Evolutionary conservation across 2,797 vertebrate genomes (phyloP).

Genomic region (Danio jaintianensis): DNA sequence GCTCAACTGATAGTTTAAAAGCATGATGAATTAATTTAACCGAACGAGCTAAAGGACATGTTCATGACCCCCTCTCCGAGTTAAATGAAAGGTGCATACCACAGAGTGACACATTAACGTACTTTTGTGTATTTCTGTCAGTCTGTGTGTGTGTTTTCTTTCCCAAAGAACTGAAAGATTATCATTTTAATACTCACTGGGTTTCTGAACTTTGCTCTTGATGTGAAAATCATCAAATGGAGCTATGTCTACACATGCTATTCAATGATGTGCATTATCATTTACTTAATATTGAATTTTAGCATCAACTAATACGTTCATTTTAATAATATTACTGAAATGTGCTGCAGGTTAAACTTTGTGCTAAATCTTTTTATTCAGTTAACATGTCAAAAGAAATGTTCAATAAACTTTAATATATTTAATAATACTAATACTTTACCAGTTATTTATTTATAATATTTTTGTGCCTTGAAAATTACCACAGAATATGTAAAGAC

Average conservation of each 20-base stretch:
- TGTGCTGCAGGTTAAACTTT: no score
- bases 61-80: conserved; percentile 46
- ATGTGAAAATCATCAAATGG: not conserved
- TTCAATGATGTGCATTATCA: no score
- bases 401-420: no score
- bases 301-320: not conserved
- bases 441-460: no score
- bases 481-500: no score
- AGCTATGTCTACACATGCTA: not conserved
- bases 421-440: no score
- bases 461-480: no score
- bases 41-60: conserved; percentile 48
- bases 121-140: conserved; percentile 22
- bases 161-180: conserved; percentile 1
- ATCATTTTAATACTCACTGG: conserved; percentile 3
- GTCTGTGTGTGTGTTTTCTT: not conserved
- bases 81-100: conserved; percentile 56
- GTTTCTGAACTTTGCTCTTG: conserved; percentile 21
- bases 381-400: no score
- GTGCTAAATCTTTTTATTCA: no score
- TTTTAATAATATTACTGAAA: no score
- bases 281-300: not conserved
- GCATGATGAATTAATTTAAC: conserved; percentile 52
- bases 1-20: conserved; percentile 54
- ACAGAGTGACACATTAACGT: conserved; percentile 64